Evolutionary conservation across 2,888 invertebrate species (phyloP), one percentile per base, ranked within the genome.

Genomic region (Lycophotia porphyrea): DNA sequence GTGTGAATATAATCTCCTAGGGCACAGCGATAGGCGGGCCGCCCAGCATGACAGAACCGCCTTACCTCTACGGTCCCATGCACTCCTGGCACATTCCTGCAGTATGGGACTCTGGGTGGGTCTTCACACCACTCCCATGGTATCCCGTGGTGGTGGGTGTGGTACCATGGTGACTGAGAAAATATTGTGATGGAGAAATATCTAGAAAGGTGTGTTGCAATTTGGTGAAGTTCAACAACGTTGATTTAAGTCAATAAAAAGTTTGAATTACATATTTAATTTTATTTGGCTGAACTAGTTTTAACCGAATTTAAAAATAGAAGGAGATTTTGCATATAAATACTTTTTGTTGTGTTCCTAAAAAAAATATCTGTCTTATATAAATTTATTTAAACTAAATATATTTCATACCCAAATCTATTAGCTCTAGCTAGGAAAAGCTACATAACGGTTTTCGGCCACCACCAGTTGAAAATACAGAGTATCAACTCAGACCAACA

Each of bases 21-120:
- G 21, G 65, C 49, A 61, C 72, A 69, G 71, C 58, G 52, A 83
- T 84, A 89, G 93, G 93, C 93, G 93, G 91, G 88, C 87, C 84
- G 86, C 94, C 82, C 93, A 90, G 93, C 92, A 80, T 88, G 93
- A 84, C 49, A 68, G 86, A 76, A 88, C 88, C 91, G 91, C 89
- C 89, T 84, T 76, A 58, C 71, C 71, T 78, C 71, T 78, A 65
- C 74, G 73, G 55, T 84, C 84, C 70, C 81, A 81, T 80, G 65
- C 76, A 39, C 69, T 74, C 65, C 66, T 76, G 58, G 64, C 66
- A 44, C 74, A 84, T 83, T 78, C 69, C 80, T 74, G 42, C 24
- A 81, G 55, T 47, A 15, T 24, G 71, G 34, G 27, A 58, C 34
- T 63, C 42, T 75, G 61, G 73, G 71, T 76, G 74, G 71, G 80